phyloP scores from a whole-genome alignment of 2,888 invertebrate species.

The Pelosia muscerda region DNA sequence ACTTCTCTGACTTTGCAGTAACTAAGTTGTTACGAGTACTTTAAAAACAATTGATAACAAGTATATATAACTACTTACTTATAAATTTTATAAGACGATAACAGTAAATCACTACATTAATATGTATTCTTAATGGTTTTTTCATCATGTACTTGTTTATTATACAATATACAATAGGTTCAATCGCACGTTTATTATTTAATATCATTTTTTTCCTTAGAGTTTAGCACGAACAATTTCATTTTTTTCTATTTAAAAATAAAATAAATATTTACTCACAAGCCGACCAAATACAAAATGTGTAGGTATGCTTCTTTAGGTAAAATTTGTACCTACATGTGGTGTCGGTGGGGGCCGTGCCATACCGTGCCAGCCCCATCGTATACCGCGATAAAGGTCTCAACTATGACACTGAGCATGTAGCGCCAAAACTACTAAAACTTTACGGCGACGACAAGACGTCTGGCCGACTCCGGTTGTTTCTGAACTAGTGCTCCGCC shows the following conservation, averaged over 20 bases:
- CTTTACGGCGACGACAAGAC: conserved; percentile 67
- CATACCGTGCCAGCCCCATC: conserved; percentile 81
- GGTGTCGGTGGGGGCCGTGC: conserved; percentile 79
- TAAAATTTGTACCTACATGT: conserved; percentile 72
- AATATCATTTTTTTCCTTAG: neutral
- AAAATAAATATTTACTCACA: neutral
- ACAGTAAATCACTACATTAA: neutral
- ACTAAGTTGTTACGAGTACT: neutral
- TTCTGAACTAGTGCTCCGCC: conserved; percentile 49
- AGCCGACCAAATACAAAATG: conserved; percentile 15
- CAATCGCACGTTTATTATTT: neutral
- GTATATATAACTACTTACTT: too few species aligned
- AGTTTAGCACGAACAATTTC: neutral
- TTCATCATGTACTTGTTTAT: neutral
- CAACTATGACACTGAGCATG: conserved; percentile 80
- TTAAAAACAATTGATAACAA: neutral
- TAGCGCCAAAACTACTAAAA: conserved; percentile 83
- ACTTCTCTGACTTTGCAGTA: conserved; percentile 2
- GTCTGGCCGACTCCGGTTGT: conserved; percentile 57
- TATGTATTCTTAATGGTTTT: neutral
- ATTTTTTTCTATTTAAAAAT: neutral
- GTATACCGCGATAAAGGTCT: conserved; percentile 73
- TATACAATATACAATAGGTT: too few species aligned
- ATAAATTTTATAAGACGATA: neutral
- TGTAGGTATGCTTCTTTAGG: conserved; percentile 71